A percentile compares a stretch with the other conserved stretches of the same genome.
These are phyloP conservation scores for Rhinichthys klamathensis DNA, from an alignment of 2,113 vertebrate genomes.

Conservation along the genomic window DNA sequence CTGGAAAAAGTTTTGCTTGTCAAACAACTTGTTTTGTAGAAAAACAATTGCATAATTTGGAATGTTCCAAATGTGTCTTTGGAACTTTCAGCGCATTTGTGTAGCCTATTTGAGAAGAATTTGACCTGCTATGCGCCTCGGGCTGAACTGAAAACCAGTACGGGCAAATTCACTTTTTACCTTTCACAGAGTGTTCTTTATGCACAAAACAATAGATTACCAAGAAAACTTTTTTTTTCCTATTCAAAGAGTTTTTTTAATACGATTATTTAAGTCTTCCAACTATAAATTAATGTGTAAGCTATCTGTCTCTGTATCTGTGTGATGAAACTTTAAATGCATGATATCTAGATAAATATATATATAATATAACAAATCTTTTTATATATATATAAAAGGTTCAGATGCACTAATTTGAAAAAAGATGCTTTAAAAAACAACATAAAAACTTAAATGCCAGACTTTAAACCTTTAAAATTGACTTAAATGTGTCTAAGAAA, in stretches of 20 bases:
- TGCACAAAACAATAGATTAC: constrained; percentile 43
- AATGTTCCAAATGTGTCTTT: background rate
- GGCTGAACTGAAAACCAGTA: constrained; percentile 61
- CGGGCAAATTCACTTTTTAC: constrained; percentile 55
- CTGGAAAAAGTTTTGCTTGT: background rate
- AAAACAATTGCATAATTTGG: background rate
- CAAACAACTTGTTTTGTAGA: background rate
- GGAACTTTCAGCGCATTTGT: constrained; percentile 8
- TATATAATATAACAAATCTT: background rate
- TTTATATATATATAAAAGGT: background rate
- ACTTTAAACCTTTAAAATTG: background rate
- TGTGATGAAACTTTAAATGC: background rate
- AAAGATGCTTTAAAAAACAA: background rate
- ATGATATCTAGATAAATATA: background rate
- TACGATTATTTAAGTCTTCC: too few relatives aligned
- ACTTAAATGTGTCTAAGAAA: background rate
- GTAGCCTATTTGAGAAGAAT: constrained; percentile 45
- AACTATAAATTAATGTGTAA: background rate
- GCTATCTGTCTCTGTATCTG: background rate
- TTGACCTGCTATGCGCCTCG: constrained; percentile 54
- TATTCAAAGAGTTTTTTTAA: background rate
- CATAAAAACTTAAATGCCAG: background rate
- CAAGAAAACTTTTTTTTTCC: background rate
- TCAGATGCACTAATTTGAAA: background rate
- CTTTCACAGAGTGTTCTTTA: constrained; percentile 46